Base-by-base conservation (phyloP, 1,140 invertebrate species). In the Drosophila tropicalis region DNA sequence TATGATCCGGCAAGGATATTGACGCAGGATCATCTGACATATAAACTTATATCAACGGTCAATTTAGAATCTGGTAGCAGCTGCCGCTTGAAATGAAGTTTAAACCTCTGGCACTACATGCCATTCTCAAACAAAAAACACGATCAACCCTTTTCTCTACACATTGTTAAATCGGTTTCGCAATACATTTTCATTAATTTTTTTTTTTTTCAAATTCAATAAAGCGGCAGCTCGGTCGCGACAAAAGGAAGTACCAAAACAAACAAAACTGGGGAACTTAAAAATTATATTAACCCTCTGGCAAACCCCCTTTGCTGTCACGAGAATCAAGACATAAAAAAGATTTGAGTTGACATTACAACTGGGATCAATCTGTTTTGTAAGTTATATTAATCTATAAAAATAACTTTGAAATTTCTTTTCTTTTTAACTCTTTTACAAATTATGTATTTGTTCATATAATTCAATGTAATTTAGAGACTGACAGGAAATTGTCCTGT, bases 241-340 rank as follows among this genome's bases (percentile, higher is more conserved):
- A 60, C 75, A 68, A 82, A 71, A 79, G 82, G 83, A 86, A 86
- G 74, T 74, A 76, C 82, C 87, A 87, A 57, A 10, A 17, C 1
- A 25, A n/a, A n/a, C n/a, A n/a, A n/a, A n/a, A 25, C 5, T n/a
- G 29, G 22, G 70, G 70, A 87, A 86, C 79, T 86, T 87, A 87
- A 87, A 86, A 86, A 83, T 89, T 80, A 79, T 80, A 83, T 87
- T 86, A 79, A 76, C 79, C 65, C 72, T 78, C 63, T 57, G 70
- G 25, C 47, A 40, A 34, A 44, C 60, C 22, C 22, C n/a, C n/a
- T n/a, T n/a, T n/a, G 55, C 29, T 57, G 7, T 34, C 29, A 10
- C 15, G 29, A 57, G 55, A 29, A 57, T 57, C 47, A 44, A 7
- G 13, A 40, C 51, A 22, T 3, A 40, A 19, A 60, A 22, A 22